Evolutionary conservation across 2,113 vertebrate genomes (phyloP).

Genomic region (Brachyhypopomus gauderio): DNA sequence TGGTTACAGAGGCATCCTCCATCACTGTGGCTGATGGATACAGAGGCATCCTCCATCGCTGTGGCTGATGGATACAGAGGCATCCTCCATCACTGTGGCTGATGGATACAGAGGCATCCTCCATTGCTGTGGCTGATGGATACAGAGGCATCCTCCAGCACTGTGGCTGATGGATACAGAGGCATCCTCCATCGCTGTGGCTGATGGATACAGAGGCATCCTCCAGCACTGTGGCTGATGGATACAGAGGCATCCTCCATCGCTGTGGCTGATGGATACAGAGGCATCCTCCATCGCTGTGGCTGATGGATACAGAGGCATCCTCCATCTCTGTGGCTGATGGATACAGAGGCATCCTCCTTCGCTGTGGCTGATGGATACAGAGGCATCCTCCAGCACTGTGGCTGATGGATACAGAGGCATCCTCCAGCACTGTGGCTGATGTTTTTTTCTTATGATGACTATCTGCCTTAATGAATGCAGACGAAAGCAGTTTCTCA

Average conservation of each 20-base stretch:
- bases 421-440: conserved; percentile 10
- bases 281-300: conserved; percentile 13
- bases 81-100: conserved; percentile 11
- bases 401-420: conserved; percentile 24
- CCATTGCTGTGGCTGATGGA: background rate
- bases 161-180: conserved; percentile 35
- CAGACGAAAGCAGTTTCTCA: conserved; percentile 50
- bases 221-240: conserved; percentile 27
- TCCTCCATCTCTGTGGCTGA: conserved; percentile 32
- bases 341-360: conserved; percentile 35
- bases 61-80: conserved; percentile 24
- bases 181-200: conserved; percentile 10
- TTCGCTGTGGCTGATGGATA: conserved; percentile 33
- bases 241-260: conserved; percentile 35
- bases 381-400: conserved; percentile 10
- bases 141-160: conserved; percentile 27
- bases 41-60: no score
- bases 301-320: conserved; percentile 37
- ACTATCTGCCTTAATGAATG: conserved; percentile 43
- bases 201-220: conserved; percentile 34
- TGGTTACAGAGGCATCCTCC: conserved; percentile 34
- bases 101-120: no score
- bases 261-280: conserved; percentile 42
- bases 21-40: background rate
- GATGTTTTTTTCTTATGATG: conserved; percentile 45